phyloP scores from a whole-genome alignment of 2,113 vertebrate species.

The Leucoraja erinaceus region DNA sequence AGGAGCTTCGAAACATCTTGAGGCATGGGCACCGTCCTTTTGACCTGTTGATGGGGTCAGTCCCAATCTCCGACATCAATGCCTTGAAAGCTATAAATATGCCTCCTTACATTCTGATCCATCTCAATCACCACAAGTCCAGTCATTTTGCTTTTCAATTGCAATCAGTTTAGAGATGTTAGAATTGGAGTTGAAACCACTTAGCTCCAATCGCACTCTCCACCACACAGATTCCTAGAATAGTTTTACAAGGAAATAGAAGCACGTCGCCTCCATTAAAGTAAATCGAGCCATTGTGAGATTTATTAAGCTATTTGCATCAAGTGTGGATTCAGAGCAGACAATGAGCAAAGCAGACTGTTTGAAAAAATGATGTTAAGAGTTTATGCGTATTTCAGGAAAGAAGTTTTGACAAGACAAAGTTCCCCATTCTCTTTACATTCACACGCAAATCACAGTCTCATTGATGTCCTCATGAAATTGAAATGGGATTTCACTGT shows the following conservation, averaged over 20 bases:
- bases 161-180: background rate
- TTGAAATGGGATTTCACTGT: background rate
- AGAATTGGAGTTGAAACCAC: background rate
- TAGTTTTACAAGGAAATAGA: background rate
- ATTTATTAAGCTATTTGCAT: background rate
- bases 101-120: background rate
- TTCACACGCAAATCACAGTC: background rate
- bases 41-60: background rate
- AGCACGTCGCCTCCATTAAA: background rate
- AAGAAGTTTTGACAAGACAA: background rate
- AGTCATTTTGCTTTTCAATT: background rate
- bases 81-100: background rate
- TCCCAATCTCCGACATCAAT: background rate
- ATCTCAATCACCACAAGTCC: background rate
- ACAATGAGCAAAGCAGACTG: background rate
- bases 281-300: background rate
- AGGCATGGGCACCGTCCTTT: background rate
- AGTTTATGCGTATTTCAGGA: background rate
- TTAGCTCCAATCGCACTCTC: background rate
- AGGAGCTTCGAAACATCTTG: too few relatives aligned
- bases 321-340: background rate
- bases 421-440: rapidly evolving
- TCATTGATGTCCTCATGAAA: background rate
- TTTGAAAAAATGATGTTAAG: background rate
- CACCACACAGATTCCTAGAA: background rate